phyloP scores from a whole-genome alignment of 1,140 invertebrate genomes.

The Subanguina moxae region DNA sequence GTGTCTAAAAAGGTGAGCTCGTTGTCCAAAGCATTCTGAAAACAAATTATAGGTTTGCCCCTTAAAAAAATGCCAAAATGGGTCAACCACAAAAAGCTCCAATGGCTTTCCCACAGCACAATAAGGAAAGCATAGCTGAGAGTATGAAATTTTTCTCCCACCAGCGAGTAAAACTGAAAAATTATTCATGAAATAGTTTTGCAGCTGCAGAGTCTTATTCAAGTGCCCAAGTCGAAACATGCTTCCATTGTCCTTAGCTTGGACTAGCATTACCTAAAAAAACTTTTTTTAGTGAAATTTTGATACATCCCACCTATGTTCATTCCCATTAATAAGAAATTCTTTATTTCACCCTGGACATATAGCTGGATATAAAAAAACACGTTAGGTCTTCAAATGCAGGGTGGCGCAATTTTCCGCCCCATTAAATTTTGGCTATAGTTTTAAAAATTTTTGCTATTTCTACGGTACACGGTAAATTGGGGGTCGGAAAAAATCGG shows the following conservation, averaged over 20 bases:
- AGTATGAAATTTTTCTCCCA: not conserved
- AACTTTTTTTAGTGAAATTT: no score
- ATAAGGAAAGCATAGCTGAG: slow-evolving; percentile 3
- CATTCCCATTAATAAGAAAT: no score
- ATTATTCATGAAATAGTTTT: slow-evolving; percentile 19
- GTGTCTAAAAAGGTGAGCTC: not conserved
- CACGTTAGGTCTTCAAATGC: no score
- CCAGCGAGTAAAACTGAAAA: slow-evolving; percentile 8
- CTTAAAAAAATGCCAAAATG: no score
- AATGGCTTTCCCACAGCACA: slow-evolving; percentile 3
- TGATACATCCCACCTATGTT: no score
- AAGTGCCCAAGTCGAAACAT: slow-evolving; percentile 42
- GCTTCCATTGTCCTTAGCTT: slow-evolving; percentile 37
- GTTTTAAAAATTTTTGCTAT: no score
- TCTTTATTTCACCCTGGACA: no score
- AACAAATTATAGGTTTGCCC: slow-evolving; percentile 19
- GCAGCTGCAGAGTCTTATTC: slow-evolving; percentile 38
- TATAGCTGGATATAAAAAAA: no score
- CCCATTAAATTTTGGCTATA: no score
- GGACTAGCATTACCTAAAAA: slow-evolving; percentile 12
- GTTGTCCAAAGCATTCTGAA: slow-evolving; percentile 3
- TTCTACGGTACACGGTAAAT: no score
- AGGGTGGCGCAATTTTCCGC: no score
- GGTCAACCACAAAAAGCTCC: slow-evolving; percentile 6
- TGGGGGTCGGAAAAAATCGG: no score